These are phyloP conservation scores for Petrocephalus schoutedeni DNA, from an alignment of 2,797 vertebrate genomes.

Conservation along the genomic window DNA sequence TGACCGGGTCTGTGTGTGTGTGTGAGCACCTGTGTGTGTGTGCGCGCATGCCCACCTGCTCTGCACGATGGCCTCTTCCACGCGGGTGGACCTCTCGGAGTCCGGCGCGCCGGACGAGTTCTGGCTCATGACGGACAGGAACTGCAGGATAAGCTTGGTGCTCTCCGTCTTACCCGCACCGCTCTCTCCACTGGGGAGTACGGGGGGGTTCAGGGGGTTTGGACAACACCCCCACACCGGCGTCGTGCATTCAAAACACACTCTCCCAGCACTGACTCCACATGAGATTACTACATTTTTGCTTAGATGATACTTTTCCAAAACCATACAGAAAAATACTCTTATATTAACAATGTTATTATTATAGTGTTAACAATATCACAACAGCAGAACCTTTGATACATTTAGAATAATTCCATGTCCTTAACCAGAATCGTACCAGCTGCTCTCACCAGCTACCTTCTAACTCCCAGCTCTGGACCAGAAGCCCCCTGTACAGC, in stretches of 20 bases:
- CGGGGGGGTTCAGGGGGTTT: not conserved
- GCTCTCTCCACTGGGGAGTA: constrained; percentile 71
- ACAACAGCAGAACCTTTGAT: not conserved
- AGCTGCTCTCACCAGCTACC: not conserved
- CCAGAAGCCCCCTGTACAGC: not conserved
- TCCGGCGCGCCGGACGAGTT: constrained; percentile 62
- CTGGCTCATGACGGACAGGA: constrained; percentile 85
- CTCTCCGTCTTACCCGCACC: constrained; percentile 92
- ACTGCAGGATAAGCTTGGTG: constrained; percentile 84
- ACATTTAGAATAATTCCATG: not conserved
- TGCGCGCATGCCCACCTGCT: constrained; percentile 68
- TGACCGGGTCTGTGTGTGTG: constrained; percentile 20
- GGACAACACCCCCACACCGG: not conserved
- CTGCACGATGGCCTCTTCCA: constrained; percentile 85
- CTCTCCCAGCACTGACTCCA: not conserved
- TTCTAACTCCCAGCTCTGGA: not conserved
- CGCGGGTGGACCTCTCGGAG: constrained; percentile 68
- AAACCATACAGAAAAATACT: not conserved
- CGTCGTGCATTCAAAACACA: not conserved
- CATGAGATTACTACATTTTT: not conserved
- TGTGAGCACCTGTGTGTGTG: constrained; percentile 15
- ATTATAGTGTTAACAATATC: not conserved
- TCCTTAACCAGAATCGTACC: not conserved
- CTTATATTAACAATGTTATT: not conserved
- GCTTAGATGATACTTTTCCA: not conserved